Conservation (phyloP, 2,113 vertebrate species). For the Chloropsis hardwickii region DNA sequence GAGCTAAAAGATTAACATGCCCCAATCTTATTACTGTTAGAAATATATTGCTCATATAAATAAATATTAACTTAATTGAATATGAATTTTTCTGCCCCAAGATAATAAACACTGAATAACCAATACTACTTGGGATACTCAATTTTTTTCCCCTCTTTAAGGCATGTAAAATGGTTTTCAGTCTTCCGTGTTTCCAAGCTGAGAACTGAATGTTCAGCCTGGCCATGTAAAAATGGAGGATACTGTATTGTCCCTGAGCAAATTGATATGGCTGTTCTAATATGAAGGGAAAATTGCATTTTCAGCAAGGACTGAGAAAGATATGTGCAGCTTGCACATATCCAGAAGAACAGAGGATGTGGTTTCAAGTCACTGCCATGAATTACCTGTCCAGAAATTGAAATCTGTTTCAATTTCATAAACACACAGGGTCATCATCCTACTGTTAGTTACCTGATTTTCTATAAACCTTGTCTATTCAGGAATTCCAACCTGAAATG, state of each 20-base stretch:
- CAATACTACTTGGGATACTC: background rate
- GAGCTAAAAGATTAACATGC: fast-evolving
- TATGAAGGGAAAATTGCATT: background rate
- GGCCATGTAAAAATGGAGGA: background rate
- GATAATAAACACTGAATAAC: background rate
- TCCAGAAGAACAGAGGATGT: fast-evolving
- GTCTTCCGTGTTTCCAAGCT: background rate
- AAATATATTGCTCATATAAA: background rate
- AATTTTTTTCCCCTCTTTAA: background rate
- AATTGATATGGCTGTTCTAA: fast-evolving
- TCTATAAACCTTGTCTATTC: background rate
- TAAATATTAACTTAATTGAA: background rate
- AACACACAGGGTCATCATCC: background rate
- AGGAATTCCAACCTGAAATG: background rate
- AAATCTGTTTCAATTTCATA: background rate
- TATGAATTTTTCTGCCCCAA: background rate
- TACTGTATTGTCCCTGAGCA: background rate
- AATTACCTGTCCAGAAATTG: background rate
- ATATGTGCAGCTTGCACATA: background rate
- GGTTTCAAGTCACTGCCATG: background rate
- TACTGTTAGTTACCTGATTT: background rate
- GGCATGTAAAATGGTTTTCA: background rate
- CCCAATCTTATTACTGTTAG: background rate
- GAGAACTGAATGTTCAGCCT: background rate
- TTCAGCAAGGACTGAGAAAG: background rate